Conservation (phyloP, 1,140 invertebrate genomes). For the Diachasmimorpha longicaudata region DNA sequence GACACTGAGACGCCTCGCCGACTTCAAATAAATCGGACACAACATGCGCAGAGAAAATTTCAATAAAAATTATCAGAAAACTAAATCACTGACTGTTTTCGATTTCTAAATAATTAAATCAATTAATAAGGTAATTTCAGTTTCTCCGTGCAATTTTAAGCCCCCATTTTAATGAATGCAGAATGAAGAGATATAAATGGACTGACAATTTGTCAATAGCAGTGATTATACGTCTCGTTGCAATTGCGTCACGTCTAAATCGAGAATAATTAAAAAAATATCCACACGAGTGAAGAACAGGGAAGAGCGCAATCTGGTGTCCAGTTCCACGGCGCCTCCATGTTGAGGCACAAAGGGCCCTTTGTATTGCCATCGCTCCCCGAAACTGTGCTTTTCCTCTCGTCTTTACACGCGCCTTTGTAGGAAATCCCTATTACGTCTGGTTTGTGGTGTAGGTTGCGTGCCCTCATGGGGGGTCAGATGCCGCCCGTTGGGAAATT, state of each 20-base stretch:
- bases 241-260: constrained; percentile 37
- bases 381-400: constrained; percentile 16
- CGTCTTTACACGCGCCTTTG: constrained; percentile 19
- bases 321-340: constrained; percentile 46
- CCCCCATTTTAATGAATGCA: too few relatives aligned
- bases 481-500: constrained; percentile 28
- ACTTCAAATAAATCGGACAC: neutral
- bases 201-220: too few relatives aligned
- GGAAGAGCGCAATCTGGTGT: constrained; percentile 47
- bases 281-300: neutral
- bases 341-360: constrained; percentile 49
- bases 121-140: too few relatives aligned
- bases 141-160: too few relatives aligned
- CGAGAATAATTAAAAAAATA: neutral
- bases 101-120: too few relatives aligned
- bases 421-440: constrained; percentile 27
- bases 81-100: too few relatives aligned
- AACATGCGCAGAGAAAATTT: too few relatives aligned
- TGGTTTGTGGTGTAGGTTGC: constrained; percentile 25
- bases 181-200: too few relatives aligned
- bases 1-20: neutral
- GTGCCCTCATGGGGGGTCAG: constrained; percentile 30
- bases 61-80: too few relatives aligned
- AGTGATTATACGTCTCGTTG: neutral
- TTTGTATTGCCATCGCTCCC: constrained; percentile 43